Percentiles rank a stretch among this genome's conserved stretches.
Conservation (phyloP, 2,113 vertebrate genomes). For the Pseudopodoces humilis region DNA sequence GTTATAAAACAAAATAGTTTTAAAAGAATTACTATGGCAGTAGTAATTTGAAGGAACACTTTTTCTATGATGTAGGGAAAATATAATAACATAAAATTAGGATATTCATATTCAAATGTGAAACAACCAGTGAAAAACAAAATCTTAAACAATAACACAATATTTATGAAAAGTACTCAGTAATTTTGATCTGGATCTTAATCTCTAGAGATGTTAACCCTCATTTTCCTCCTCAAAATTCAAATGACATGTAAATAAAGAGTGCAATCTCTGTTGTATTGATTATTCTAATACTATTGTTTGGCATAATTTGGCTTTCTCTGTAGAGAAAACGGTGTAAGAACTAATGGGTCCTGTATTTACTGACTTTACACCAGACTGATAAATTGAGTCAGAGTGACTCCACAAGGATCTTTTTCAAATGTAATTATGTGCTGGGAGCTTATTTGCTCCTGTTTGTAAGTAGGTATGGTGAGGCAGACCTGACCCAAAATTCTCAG, state of each 20-base stretch:
- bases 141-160: neutral
- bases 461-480: neutral
- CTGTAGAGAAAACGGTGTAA: neutral
- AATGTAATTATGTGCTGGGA: neutral
- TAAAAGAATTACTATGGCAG: neutral
- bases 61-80: neutral
- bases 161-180: neutral
- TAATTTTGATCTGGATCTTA: neutral
- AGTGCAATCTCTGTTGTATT: neutral
- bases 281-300: neutral
- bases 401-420: neutral
- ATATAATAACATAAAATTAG: neutral
- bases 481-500: neutral
- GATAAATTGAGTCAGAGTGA: neutral
- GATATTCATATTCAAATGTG: neutral
- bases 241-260: neutral
- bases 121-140: neutral
- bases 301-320: neutral
- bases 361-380: neutral
- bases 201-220: neutral
- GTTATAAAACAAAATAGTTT: neutral
- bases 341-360: neutral
- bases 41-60: neutral
- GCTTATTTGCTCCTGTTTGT: neutral
- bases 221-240: neutral